Percentiles rank a stretch among this genome's conserved stretches.
Evolutionary conservation across 2,888 invertebrate genomes (phyloP).

Genomic region (Drosophila incognita): DNA sequence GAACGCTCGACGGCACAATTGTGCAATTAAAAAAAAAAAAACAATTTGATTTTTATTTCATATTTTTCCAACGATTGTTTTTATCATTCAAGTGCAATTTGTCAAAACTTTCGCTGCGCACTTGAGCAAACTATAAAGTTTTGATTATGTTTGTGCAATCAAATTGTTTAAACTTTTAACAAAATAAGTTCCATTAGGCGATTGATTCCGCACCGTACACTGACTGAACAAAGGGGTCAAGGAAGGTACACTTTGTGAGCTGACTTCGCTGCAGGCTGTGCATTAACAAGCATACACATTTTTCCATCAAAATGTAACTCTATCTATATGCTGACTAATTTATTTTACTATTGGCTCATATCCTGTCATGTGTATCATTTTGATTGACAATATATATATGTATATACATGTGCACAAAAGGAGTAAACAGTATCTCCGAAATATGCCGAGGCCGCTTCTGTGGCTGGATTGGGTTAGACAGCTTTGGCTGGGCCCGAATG

Average conservation of each 20-base stretch:
- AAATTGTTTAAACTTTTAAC: neutral
- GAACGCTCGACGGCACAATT: neutral
- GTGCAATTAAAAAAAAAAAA: conserved; percentile 8
- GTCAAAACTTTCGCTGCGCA: neutral
- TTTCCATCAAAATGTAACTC: neutral
- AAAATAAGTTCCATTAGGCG: neutral
- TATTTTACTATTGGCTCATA: neutral
- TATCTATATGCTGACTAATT: neutral
- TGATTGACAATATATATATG: neutral
- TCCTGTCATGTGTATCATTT: neutral
- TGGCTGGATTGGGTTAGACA: neutral
- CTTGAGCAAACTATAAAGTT: neutral
- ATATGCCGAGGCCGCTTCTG: neutral
- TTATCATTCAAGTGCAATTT: conserved; percentile 6
- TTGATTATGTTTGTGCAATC: conserved; percentile 2
- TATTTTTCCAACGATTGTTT: neutral
- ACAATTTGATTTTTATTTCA: conserved; percentile 16
- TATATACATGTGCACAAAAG: neutral
- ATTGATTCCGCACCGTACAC: neutral
- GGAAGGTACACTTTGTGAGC: neutral
- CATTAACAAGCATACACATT: neutral
- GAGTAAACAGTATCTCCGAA: neutral
- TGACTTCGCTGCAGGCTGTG: neutral
- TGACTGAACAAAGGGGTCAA: neutral
- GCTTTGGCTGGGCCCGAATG: neutral